phyloP scores from a whole-genome alignment of 2,113 vertebrate species.

The Phylloscopus whistleri region DNA sequence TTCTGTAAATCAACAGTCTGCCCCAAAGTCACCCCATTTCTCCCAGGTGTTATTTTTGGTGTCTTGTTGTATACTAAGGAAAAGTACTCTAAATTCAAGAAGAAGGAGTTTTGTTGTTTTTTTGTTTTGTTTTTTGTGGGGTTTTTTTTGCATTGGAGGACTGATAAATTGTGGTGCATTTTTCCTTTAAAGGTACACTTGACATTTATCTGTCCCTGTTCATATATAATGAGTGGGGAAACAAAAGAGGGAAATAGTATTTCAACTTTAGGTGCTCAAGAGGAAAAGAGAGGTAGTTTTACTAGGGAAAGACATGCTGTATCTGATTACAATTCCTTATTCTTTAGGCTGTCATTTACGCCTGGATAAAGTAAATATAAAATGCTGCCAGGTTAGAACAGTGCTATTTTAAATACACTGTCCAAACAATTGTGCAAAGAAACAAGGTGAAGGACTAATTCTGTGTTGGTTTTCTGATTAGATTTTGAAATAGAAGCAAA shows the following conservation, averaged over 20 bases:
- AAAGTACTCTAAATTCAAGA: background rate
- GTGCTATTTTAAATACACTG: background rate
- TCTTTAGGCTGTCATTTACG: background rate
- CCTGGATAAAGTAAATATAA: background rate
- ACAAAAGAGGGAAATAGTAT: background rate
- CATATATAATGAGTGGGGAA: background rate
- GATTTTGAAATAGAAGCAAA: background rate
- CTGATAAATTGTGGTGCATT: background rate
- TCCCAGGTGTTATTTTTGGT: background rate
- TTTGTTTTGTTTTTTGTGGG: background rate
- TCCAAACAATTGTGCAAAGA: background rate
- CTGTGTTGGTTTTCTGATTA: background rate
- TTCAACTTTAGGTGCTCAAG: background rate
- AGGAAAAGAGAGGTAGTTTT: background rate
- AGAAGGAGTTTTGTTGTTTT: background rate
- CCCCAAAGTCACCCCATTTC: background rate
- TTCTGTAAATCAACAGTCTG: background rate
- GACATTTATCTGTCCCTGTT: background rate
- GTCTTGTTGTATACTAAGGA: background rate
- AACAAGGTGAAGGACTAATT: background rate
- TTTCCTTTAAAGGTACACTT: background rate
- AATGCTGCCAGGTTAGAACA: background rate
- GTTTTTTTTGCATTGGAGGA: background rate
- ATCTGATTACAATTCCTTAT: background rate
- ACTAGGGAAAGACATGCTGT: background rate